Percentiles rank a stretch among this genome's conserved stretches.
Evolutionary conservation across 1,140 invertebrate species (phyloP).

Genomic region (Conus betulinus): DNA sequence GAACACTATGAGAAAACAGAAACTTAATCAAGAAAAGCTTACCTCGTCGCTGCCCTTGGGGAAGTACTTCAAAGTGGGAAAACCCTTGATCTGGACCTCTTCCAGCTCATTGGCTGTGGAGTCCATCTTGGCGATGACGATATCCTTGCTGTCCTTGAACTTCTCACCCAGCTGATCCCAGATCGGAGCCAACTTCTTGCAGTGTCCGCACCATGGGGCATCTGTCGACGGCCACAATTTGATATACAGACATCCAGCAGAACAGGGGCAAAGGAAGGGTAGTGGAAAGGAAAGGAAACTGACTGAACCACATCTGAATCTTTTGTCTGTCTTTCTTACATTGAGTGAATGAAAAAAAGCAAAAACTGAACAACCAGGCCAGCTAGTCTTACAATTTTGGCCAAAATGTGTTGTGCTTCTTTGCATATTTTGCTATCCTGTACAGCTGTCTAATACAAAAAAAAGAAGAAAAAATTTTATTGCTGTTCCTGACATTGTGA

Average conservation of each 20-base stretch:
- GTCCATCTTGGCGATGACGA: slow-evolving; percentile 99
- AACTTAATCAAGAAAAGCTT: slow-evolving; percentile 44
- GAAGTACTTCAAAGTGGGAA: slow-evolving; percentile 98
- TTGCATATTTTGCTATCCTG: too few species aligned
- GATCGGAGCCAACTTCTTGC: slow-evolving; percentile 96
- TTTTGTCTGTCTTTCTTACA: too few species aligned
- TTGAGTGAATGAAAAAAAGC: too few species aligned
- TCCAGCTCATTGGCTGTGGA: slow-evolving; percentile 98
- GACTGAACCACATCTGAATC: too few species aligned
- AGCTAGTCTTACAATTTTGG: too few species aligned
- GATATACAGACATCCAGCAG: not conserved
- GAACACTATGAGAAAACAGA: too few species aligned
- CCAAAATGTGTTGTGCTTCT: too few species aligned
- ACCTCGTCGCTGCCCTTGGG: slow-evolving; percentile 94
- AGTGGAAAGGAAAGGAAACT: too few species aligned
- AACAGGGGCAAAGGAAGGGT: not conserved
- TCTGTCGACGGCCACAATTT: slow-evolving; percentile 75
- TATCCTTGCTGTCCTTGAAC: slow-evolving; percentile 86
- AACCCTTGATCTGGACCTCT: slow-evolving; percentile 89
- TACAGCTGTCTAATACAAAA: too few species aligned
- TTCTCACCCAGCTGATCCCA: slow-evolving; percentile 94
- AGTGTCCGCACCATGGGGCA: slow-evolving; percentile 97
- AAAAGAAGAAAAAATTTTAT: too few species aligned
- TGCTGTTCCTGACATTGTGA: too few species aligned
- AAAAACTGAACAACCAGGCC: too few species aligned